Evolutionary conservation across 2,797 vertebrate genomes (phyloP).

Genomic region (Mus caroli): DNA sequence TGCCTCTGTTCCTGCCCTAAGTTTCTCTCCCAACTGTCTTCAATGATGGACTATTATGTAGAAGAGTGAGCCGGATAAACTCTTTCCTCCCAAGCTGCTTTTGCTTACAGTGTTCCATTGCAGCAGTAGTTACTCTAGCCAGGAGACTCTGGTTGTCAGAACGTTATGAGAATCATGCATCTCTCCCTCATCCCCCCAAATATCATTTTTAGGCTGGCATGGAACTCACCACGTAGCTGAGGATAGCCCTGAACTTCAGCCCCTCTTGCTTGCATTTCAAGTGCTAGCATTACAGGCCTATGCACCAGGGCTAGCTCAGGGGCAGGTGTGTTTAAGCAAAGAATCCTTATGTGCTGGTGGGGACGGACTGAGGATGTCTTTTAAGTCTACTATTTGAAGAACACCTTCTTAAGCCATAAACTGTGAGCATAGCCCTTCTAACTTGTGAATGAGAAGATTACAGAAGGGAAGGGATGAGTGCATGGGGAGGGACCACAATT

Average conservation of each 20-base stretch:
- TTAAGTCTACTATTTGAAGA: conserved; percentile 51
- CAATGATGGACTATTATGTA: not conserved
- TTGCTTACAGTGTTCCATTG: not conserved
- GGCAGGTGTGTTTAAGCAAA: not conserved
- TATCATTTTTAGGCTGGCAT: not conserved
- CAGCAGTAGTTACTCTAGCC: not conserved
- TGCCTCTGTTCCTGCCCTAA: not conserved
- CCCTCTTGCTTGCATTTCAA: not conserved
- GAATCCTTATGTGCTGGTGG: conserved; percentile 15
- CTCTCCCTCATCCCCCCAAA: too few species aligned
- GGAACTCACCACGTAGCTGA: not conserved
- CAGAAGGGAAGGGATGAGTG: conserved; percentile 1
- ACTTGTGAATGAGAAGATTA: not conserved
- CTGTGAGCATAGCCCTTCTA: conserved; percentile 19
- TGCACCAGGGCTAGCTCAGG: not conserved
- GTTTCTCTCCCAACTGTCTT: not conserved
- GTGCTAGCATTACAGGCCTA: not conserved
- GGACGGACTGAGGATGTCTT: conserved; percentile 7
- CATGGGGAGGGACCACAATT: not conserved
- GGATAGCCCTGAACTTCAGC: not conserved
- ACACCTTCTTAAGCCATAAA: not conserved
- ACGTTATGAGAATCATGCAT: conserved; percentile 3
- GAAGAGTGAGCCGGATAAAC: not conserved
- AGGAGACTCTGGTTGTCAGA: not conserved
- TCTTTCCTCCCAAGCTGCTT: not conserved